A percentile compares a stretch with the other conserved stretches of the same genome.
These are phyloP conservation scores for Enoplosus armatus DNA, from an alignment of 2,797 vertebrate species.

Conservation along the genomic window DNA sequence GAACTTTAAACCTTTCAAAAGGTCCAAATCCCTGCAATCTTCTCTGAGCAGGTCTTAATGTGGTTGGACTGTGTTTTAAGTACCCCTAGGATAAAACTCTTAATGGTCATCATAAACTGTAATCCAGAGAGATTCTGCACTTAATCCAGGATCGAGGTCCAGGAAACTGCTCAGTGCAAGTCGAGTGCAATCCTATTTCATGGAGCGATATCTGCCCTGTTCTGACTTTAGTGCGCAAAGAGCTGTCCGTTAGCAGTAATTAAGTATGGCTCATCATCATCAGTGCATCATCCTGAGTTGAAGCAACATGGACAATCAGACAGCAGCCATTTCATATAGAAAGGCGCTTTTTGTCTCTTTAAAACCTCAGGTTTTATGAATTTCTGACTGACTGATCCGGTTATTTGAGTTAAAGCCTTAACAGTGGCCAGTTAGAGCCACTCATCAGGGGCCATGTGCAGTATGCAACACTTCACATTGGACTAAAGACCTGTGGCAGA, in stretches of 20 bases:
- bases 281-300: conserved; percentile 34
- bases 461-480: not conserved
- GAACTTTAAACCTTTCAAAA: conserved; percentile 78
- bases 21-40: conserved; percentile 82
- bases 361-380: conserved; percentile 25
- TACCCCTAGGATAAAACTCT: conserved; percentile 77
- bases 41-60: conserved; percentile 75
- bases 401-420: conserved; percentile 25
- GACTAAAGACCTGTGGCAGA: not conserved
- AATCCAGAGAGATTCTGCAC: conserved; percentile 76
- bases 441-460: conserved; percentile 7
- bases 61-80: conserved; percentile 78
- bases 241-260: conserved; percentile 59
- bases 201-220: conserved; percentile 47
- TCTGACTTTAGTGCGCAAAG: conserved; percentile 39
- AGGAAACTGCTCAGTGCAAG: conserved; percentile 70
- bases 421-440: conserved; percentile 3
- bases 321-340: conserved; percentile 36
- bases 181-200: conserved; percentile 73
- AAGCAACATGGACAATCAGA: conserved; percentile 51
- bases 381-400: conserved; percentile 31
- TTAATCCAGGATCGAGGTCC: conserved; percentile 77
- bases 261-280: conserved; percentile 59
- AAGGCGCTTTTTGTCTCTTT: conserved; percentile 28
- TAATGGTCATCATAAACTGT: conserved; percentile 85